phyloP scores from a whole-genome alignment of 2,797 vertebrate genomes.

The Myotis findleyi region DNA sequence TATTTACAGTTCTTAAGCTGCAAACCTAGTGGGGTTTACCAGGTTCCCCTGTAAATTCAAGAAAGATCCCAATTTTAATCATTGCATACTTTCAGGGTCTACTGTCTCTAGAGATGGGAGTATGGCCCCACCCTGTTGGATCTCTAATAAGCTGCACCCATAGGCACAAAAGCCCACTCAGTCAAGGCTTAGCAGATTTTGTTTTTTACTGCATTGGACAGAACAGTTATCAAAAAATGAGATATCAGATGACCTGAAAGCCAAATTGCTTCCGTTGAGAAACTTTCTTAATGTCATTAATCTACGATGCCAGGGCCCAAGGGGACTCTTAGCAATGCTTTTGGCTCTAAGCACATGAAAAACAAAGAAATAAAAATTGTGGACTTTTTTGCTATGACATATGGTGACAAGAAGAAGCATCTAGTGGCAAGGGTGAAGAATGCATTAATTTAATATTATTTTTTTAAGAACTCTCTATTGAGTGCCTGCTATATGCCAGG shows the following conservation, averaged over 20 bases:
- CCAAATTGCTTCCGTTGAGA: slow-evolving; percentile 70
- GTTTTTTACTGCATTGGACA: slow-evolving; percentile 58
- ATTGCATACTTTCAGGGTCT: slow-evolving; percentile 38
- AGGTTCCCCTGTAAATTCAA: slow-evolving; percentile 41
- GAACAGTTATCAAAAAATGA: slow-evolving; percentile 65
- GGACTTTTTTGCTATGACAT: slow-evolving; percentile 4
- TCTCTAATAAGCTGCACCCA: slow-evolving; percentile 2
- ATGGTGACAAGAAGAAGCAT: slow-evolving; percentile 33
- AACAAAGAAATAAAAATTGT: slow-evolving; percentile 45
- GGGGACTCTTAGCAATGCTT: slow-evolving; percentile 55
- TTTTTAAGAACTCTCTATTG: slow-evolving; percentile 4
- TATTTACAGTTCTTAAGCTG: slow-evolving; percentile 62
- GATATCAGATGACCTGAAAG: slow-evolving; percentile 54
- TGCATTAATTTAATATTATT: slow-evolving; percentile 44
- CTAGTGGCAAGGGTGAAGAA: slow-evolving; percentile 30
- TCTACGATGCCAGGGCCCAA: slow-evolving; percentile 53
- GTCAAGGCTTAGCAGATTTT: slow-evolving; percentile 23
- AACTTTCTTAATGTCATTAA: slow-evolving; percentile 71
- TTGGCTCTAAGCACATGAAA: slow-evolving; percentile 56
- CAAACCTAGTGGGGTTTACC: slow-evolving; percentile 50
- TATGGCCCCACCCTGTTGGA: not conserved
- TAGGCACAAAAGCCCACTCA: slow-evolving; percentile 40
- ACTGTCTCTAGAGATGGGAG: not conserved
- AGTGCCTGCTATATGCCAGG: not conserved
- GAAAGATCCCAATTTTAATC: slow-evolving; percentile 52